These are phyloP conservation scores for Cossypha dichroa DNA, from an alignment of 2,797 vertebrate genomes.

Conservation along the genomic window DNA sequence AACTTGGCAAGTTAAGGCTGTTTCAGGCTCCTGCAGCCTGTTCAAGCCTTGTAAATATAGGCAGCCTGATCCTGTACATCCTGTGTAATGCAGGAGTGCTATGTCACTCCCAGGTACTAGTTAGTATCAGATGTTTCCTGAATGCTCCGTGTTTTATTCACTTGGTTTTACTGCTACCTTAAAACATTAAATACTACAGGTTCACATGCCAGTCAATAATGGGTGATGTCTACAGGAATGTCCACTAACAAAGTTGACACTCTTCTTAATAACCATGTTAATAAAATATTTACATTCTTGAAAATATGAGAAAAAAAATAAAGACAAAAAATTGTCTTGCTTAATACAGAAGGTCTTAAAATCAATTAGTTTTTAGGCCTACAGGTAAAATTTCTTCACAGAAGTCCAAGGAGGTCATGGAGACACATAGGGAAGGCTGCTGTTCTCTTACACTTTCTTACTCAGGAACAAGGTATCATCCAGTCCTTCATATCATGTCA, in stretches of 20 bases:
- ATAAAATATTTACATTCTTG: not conserved
- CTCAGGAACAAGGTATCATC: not conserved
- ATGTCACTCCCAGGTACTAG: not conserved
- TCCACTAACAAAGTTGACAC: not conserved
- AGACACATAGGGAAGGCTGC: not conserved
- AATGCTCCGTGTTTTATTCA: not conserved
- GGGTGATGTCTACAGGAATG: not conserved
- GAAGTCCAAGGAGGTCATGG: not conserved
- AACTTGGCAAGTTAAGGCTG: not conserved
- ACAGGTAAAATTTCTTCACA: not conserved
- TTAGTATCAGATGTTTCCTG: not conserved
- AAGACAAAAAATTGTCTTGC: not conserved
- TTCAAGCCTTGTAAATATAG: not conserved
- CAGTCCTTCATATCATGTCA: not conserved
- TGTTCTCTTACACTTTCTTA: not conserved
- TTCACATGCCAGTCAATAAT: not conserved
- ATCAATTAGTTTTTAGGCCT: not conserved
- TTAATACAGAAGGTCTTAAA: not conserved
- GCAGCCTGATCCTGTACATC: not conserved
- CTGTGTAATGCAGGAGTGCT: not conserved
- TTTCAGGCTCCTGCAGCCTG: not conserved
- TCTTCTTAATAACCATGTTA: not conserved
- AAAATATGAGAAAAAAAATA: not conserved
- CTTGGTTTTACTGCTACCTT: not conserved
- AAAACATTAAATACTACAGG: not conserved